phyloP scores from a whole-genome alignment of 2,113 vertebrate species.

The Argyrosomus japonicus region DNA sequence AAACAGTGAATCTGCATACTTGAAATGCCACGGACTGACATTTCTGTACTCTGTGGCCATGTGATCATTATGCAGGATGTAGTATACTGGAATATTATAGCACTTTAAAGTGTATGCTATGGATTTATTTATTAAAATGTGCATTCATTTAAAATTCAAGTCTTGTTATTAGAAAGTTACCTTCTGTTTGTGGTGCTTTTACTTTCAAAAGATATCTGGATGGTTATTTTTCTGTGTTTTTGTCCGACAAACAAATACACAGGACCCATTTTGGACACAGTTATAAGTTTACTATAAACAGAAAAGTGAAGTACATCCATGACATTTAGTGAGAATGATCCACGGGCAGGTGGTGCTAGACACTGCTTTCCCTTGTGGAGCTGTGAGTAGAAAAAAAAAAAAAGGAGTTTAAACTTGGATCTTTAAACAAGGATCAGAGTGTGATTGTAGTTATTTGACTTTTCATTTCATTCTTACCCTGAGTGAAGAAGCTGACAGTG shows the following conservation, averaged over 20 bases:
- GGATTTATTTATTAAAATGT: constrained; percentile 69
- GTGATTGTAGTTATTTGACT: background rate
- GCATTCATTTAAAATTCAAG: background rate
- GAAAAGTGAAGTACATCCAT: background rate
- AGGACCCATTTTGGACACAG: background rate
- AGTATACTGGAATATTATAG: constrained; percentile 12
- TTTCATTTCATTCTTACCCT: constrained; percentile 28
- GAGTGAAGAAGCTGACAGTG: background rate
- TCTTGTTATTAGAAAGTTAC: background rate
- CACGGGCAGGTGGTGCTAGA: background rate
- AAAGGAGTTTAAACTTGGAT: background rate
- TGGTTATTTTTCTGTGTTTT: background rate
- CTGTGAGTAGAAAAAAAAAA: constrained; percentile 47
- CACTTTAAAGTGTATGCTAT: constrained; percentile 46
- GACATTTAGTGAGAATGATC: background rate
- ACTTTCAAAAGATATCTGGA: background rate
- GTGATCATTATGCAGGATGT: constrained; percentile 18
- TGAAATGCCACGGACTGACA: constrained; percentile 38
- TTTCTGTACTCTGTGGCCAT: constrained; percentile 7
- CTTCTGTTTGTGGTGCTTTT: background rate
- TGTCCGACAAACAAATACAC: background rate
- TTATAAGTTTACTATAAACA: constrained; percentile 46
- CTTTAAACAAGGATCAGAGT: background rate
- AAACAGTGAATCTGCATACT: constrained; percentile 49
- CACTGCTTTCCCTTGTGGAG: background rate